phyloP scores from a whole-genome alignment of 2,113 vertebrate genomes.

The Oreochromis spilurus region DNA sequence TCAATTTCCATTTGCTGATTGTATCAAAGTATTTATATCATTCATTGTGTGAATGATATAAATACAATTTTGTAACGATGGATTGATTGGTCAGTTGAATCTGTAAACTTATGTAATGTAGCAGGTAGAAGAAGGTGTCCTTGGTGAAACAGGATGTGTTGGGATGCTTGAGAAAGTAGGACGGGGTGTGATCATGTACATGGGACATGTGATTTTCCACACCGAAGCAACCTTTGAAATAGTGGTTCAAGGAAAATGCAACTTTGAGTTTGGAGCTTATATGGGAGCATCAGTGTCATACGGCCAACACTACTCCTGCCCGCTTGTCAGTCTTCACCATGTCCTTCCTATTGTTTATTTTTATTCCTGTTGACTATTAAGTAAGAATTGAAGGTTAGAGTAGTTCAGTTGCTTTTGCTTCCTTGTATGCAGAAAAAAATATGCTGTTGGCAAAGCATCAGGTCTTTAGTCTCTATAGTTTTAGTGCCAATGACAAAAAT shows the following conservation, averaged over 20 bases:
- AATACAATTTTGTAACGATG: not conserved
- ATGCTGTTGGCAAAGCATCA: not conserved
- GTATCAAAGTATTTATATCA: not conserved
- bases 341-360: not conserved
- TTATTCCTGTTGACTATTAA: not conserved
- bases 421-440: not conserved
- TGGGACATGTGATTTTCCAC: not conserved
- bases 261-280: not conserved
- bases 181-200: not conserved
- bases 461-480: not conserved
- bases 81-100: not conserved
- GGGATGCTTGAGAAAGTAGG: not conserved
- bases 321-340: not conserved
- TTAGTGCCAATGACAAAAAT: not conserved
- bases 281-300: not conserved
- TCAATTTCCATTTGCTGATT: not conserved
- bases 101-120: rapidly evolving
- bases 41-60: not conserved
- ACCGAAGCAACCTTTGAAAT: not conserved
- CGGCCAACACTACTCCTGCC: rapidly evolving
- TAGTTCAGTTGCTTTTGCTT: not conserved
- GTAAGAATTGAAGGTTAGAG: not conserved
- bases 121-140: not conserved
- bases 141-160: not conserved
- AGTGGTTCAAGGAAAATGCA: not conserved